Evolutionary conservation across 2,113 vertebrate species (phyloP).

Genomic region (Lathamus discolor): DNA sequence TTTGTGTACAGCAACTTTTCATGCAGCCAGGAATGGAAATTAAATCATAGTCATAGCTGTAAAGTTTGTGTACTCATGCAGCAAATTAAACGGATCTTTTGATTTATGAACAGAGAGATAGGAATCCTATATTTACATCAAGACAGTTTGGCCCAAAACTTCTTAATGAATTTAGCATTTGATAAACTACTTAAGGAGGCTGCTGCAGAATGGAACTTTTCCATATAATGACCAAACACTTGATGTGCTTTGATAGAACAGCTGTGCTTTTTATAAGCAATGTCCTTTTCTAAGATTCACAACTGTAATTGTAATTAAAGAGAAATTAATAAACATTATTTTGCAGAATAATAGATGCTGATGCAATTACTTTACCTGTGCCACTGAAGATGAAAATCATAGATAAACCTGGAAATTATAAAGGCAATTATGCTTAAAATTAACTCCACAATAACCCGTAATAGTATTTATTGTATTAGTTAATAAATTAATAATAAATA

Average conservation of each 20-base stretch:
- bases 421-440: background rate
- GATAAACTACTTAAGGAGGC: background rate
- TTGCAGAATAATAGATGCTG: background rate
- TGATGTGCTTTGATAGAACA: background rate
- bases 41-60: background rate
- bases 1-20: background rate
- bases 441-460: background rate
- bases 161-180: background rate
- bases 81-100: background rate
- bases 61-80: background rate
- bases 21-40: background rate
- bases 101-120: background rate
- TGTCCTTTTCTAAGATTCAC: background rate
- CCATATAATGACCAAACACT: background rate
- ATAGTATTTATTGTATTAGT: background rate
- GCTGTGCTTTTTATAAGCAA: background rate
- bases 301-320: background rate
- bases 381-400: background rate
- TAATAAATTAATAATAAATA: background rate
- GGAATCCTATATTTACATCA: background rate
- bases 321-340: background rate
- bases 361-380: background rate
- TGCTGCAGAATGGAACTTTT: background rate
- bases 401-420: background rate
- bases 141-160: background rate